Percentiles rank a stretch among this genome's conserved stretches.
phyloP scores from a whole-genome alignment of 2,888 invertebrate species.

The Tromatobia lineatoria region DNA sequence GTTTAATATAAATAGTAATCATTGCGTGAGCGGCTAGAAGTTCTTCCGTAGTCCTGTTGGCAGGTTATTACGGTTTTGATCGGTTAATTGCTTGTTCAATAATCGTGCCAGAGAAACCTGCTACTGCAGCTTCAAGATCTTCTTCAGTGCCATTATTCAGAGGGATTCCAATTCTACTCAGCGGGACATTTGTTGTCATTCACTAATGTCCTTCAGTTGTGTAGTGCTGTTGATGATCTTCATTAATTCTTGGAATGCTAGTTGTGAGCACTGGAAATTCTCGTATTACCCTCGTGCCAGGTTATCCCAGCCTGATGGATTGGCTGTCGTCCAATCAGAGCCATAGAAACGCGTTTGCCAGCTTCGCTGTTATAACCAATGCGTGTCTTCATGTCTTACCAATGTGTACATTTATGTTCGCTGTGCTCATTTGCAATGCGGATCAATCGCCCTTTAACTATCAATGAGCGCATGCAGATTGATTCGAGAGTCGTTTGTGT shows the following conservation, averaged over 20 bases:
- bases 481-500: conserved; percentile 1
- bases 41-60: not conserved
- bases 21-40: not conserved
- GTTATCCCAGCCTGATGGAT: not conserved
- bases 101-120: not conserved
- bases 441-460: not conserved
- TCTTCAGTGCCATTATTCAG: not conserved
- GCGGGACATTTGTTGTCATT: not conserved
- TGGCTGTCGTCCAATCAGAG: not conserved
- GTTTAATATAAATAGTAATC: conserved; percentile 26
- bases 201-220: not conserved
- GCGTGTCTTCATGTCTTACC: not conserved
- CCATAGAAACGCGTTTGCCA: not conserved
- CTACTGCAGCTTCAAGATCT: not conserved
- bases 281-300: not conserved
- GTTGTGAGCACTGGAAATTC: not conserved
- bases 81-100: conserved; percentile 2
- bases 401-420: not conserved
- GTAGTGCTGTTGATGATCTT: too few species aligned
- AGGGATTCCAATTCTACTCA: not conserved
- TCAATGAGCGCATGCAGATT: not conserved
- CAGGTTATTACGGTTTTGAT: not conserved
- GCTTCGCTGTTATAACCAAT: not conserved
- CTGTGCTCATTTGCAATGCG: conserved; percentile 11
- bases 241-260: not conserved